phyloP scores from a whole-genome alignment of 2,113 vertebrate genomes.

The Salvelinus sp. region DNA sequence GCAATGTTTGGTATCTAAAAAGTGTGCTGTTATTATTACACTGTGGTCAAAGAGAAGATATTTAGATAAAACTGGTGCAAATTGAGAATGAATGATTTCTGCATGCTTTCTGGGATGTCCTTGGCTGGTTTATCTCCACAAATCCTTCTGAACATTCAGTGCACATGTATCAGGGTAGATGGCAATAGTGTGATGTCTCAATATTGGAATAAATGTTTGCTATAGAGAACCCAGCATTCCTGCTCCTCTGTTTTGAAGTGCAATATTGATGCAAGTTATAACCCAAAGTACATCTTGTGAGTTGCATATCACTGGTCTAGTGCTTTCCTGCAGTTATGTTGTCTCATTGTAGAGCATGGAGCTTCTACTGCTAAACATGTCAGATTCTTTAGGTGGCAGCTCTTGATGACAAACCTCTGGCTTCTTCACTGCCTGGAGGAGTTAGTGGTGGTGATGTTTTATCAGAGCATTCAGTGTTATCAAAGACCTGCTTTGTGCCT shows the following conservation, averaged over 20 bases:
- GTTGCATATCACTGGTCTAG: too few species aligned
- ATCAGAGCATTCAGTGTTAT: neutral
- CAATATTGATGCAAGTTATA: too few species aligned
- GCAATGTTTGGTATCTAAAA: too few species aligned
- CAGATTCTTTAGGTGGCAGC: neutral
- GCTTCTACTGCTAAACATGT: neutral
- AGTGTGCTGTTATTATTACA: too few species aligned
- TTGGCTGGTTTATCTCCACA: constrained; percentile 27
- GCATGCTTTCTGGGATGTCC: constrained; percentile 58
- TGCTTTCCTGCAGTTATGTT: neutral
- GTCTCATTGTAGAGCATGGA: neutral
- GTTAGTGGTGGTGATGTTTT: neutral
- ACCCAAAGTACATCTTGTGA: too few species aligned
- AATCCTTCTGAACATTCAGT: neutral
- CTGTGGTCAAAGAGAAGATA: constrained; percentile 13
- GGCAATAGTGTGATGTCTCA: constrained; percentile 53
- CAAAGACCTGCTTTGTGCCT: neutral
- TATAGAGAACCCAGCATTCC: constrained; percentile 26
- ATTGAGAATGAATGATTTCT: constrained; percentile 54
- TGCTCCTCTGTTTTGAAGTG: constrained; percentile 13
- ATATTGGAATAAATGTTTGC: constrained; percentile 73
- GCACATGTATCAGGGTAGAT: constrained; percentile 49
- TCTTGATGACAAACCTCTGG: neutral
- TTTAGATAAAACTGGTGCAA: constrained; percentile 34
- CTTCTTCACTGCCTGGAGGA: neutral